These are phyloP conservation scores for Caenorhabditis briggsae DNA, from an alignment of 1,140 invertebrate genomes.

Conservation along the genomic window DNA sequence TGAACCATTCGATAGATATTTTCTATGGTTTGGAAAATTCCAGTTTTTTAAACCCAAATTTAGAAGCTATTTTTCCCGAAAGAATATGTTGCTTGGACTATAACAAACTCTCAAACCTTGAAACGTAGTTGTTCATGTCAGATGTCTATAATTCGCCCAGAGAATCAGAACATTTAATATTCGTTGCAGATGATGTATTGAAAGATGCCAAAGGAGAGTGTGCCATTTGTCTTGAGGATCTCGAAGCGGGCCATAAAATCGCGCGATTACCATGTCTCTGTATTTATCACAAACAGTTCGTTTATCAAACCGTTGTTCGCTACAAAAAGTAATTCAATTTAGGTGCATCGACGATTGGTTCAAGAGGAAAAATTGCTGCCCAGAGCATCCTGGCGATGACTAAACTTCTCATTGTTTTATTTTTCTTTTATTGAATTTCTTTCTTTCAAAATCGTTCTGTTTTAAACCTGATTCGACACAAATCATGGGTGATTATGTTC, in stretches of 20 bases:
- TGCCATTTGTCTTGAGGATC: constrained; percentile 97
- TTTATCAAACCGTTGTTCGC: not conserved
- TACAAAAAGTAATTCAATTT: not conserved
- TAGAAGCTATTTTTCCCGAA: too few relatives aligned
- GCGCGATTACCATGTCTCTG: constrained; percentile 97
- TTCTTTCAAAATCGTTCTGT: not conserved
- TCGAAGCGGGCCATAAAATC: constrained; percentile 91
- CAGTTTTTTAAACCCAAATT: too few relatives aligned
- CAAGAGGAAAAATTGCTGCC: constrained; percentile 75
- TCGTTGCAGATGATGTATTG: constrained; percentile 91
- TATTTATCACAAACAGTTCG: constrained; percentile 91
- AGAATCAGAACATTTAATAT: too few relatives aligned
- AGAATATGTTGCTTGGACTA: too few relatives aligned
- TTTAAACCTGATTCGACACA: constrained; percentile 36
- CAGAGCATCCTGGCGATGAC: constrained; percentile 76
- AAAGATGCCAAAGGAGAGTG: constrained; percentile 96
- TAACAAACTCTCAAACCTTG: too few relatives aligned
- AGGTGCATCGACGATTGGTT: constrained; percentile 77
- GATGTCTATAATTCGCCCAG: not conserved
- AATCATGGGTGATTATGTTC: constrained; percentile 25
- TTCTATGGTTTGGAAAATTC: too few relatives aligned
- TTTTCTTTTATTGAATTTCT: not conserved
- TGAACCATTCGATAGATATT: too few relatives aligned
- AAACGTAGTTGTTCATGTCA: too few relatives aligned
- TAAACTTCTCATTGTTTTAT: constrained; percentile 33